Evolutionary conservation across 2,888 invertebrate species (phyloP).

Genomic region (Cerastoderma edule): DNA sequence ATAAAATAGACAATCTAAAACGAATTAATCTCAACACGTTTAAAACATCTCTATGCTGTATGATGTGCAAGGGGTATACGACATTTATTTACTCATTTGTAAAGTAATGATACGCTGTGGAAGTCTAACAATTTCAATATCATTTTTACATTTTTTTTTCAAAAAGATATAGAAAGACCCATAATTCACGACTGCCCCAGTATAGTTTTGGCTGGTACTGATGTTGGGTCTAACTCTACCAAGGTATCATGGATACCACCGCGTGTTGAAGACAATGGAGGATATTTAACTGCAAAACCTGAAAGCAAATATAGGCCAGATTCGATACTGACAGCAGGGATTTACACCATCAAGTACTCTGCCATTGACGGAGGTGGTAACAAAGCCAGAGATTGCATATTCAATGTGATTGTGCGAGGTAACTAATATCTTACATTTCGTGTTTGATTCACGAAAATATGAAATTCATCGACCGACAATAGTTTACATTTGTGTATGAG

Average conservation of each 20-base stretch:
- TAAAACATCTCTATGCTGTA: too few species aligned
- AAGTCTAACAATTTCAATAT: too few species aligned
- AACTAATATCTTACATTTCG: too few species aligned
- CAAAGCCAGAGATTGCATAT: slow-evolving; percentile 25
- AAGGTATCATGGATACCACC: slow-evolving; percentile 32
- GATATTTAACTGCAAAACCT: neutral
- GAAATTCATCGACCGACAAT: too few species aligned
- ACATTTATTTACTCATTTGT: too few species aligned
- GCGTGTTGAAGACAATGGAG: slow-evolving; percentile 34
- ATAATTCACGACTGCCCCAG: slow-evolving; percentile 28
- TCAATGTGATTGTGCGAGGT: slow-evolving; percentile 46
- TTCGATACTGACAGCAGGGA: slow-evolving; percentile 19
- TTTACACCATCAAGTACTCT: slow-evolving; percentile 26
- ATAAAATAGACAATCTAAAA: too few species aligned
- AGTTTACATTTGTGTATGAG: too few species aligned
- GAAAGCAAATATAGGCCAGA: neutral
- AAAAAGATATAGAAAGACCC: slow-evolving; percentile 43
- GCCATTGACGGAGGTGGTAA: slow-evolving; percentile 36
- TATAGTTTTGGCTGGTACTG: slow-evolving; percentile 29
- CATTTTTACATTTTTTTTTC: too few species aligned
- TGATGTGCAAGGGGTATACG: too few species aligned
- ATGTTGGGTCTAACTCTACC: slow-evolving; percentile 30
- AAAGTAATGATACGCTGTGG: too few species aligned
- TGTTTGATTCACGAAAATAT: too few species aligned
- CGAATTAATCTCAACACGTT: too few species aligned